These are phyloP conservation scores for Oxytorus armatus DNA, from an alignment of 2,888 invertebrate genomes.

Conservation along the genomic window DNA sequence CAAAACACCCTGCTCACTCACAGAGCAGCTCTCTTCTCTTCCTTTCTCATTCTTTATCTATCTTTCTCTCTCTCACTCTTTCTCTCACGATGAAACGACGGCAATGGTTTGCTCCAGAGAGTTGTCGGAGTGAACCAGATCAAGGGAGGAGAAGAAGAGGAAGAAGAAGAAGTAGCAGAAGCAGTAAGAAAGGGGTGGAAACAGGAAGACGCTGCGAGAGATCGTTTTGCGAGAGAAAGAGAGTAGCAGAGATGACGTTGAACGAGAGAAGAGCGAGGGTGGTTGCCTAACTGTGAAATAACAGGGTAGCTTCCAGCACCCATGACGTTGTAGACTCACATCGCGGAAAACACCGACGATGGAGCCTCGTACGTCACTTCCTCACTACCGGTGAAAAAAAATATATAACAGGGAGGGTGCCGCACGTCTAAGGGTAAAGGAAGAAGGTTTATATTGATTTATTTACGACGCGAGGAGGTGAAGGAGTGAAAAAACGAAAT, in stretches of 20 bases:
- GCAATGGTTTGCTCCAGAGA: conserved; percentile 55
- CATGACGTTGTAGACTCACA: conserved; percentile 55
- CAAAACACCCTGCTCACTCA: conserved; percentile 63
- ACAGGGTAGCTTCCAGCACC: conserved; percentile 79
- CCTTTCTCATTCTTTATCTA: too few relatives aligned
- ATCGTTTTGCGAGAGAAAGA: conserved; percentile 71
- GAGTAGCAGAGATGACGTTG: conserved; percentile 49
- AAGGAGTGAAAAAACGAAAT: conserved; percentile 9
- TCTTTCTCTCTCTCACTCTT: not conserved
- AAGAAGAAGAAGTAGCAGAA: conserved; percentile 30
- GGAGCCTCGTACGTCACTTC: conserved; percentile 82
- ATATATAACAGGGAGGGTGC: conserved; percentile 63
- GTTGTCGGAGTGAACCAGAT: conserved; percentile 28
- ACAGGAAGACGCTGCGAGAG: conserved; percentile 53
- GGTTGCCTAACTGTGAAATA: conserved; percentile 83
- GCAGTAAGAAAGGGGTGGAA: conserved; percentile 56
- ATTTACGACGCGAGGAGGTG: conserved; percentile 78
- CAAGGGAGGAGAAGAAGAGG: conserved; percentile 12
- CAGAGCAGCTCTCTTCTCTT: conserved; percentile 35
- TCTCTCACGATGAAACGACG: conserved; percentile 18
- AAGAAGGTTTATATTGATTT: conserved; percentile 82
- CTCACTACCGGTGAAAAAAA: conserved; percentile 71
- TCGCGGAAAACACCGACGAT: conserved; percentile 44
- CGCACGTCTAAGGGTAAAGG: conserved; percentile 66
- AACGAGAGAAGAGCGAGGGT: conserved; percentile 67